Base-by-base conservation (phyloP, 1,140 invertebrate species). In the Neuroterus valhalla region DNA sequence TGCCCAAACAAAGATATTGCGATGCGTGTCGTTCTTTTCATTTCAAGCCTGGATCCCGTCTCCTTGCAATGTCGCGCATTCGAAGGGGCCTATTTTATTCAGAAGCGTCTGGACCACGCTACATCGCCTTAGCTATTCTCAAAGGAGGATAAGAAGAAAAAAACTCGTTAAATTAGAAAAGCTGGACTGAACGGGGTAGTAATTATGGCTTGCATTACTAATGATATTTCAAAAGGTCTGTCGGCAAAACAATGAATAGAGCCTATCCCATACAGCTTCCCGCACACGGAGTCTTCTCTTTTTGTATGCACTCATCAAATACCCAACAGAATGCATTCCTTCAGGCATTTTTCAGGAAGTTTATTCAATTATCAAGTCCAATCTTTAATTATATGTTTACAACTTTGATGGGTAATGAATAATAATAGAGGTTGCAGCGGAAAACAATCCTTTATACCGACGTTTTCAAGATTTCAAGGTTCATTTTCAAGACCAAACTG, bases 201-300 rank as follows among this genome's bases (percentile, higher is more conserved):
- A 86, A 87, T 87, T 86, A 85, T 85, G 78, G 78, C 73, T 70
- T 87, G 86, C 82, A 86, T 87, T 87, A 86, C 77, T 87, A 80
- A 87, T 85, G 83, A 82, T 75, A 78, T 79, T 75, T 80, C 81
- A 78, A 81, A 79, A 71, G 71, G 75, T 79, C 76, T 72, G 75
- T 76, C 78, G 66, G 74, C 77, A 74, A 69, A 31, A 68, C 74
- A 55, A 66, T 75, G 75, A 75, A 75, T 72, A 70, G 75, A 72
- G 74, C 76, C 76, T 75, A 74, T 38, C 8, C 31, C n/a, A n/a
- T 38, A 38, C 31, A 38, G 31, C 31, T 62, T n/a, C n/a, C 23
- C 23, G 31, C 31, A 31, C 55, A 62, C 26, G 21, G 17, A 31
- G 26, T 62, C 55, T 38, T n/a, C 23, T 5, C 23, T 62, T 26